Percentiles rank a stretch among this genome's conserved stretches.
These are phyloP conservation scores for Eupithecia abbreviata DNA, from an alignment of 2,888 invertebrate genomes.

Conservation along the genomic window DNA sequence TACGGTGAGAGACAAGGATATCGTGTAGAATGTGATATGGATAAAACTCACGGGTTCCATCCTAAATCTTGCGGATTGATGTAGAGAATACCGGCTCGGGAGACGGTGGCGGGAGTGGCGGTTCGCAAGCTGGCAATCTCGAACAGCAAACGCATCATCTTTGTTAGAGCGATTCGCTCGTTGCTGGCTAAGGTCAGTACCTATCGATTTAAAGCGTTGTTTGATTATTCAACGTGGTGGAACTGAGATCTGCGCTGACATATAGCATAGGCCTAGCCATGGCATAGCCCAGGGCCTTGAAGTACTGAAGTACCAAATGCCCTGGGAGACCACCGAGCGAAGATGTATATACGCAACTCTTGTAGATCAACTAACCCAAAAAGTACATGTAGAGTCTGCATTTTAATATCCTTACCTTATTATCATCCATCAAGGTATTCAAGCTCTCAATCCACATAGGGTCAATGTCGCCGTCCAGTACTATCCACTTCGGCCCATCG, in stretches of 20 bases:
- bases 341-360: no score
- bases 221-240: not conserved
- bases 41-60: constrained; percentile 92
- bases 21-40: no score
- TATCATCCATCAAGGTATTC: constrained; percentile 98
- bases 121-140: constrained; percentile 95
- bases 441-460: constrained; percentile 99
- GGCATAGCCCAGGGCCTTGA: no score
- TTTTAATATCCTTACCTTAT: constrained; percentile 84
- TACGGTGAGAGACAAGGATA: no score
- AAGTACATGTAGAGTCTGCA: not conserved
- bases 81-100: constrained; percentile 96
- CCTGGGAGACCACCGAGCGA: no score
- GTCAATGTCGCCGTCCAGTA: constrained; percentile 97
- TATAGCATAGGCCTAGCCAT: no score
- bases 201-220: constrained; percentile 52
- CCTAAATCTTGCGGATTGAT: constrained; percentile 97
- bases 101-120: constrained; percentile 98
- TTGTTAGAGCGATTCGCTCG: constrained; percentile 95
- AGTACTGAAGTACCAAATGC: no score
- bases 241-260: no score
- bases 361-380: not conserved
- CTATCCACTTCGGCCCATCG: constrained; percentile 96
- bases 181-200: constrained; percentile 96
- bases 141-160: constrained; percentile 95